These are phyloP conservation scores for Calliphora vomitoria DNA, from an alignment of 2,888 invertebrate genomes.

Conservation along the genomic window DNA sequence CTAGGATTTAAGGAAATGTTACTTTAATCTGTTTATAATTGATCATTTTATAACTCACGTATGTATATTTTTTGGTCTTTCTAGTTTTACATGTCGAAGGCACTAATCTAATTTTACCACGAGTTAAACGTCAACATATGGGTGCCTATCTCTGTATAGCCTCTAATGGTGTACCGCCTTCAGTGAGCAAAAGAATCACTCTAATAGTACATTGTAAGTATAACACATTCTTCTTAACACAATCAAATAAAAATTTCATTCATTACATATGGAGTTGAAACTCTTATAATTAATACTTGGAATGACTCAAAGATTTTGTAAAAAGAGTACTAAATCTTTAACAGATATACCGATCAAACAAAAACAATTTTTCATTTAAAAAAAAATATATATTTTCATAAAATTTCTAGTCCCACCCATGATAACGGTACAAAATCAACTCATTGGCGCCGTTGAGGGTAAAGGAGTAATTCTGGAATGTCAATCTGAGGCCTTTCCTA, in stretches of 20 bases:
- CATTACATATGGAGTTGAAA: no score
- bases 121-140: conserved; percentile 91
- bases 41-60: background rate
- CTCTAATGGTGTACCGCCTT: conserved; percentile 93
- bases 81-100: conserved; percentile 89
- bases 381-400: background rate
- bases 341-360: background rate
- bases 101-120: conserved; percentile 88
- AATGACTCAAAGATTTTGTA: no score
- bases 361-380: background rate
- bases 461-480: conserved; percentile 92
- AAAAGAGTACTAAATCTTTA: no score
- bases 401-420: conserved; percentile 90
- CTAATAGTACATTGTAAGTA: conserved; percentile 92
- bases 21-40: conserved; percentile 15
- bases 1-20: background rate
- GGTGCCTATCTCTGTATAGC: conserved; percentile 93
- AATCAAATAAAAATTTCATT: no score
- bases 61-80: background rate
- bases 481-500: conserved; percentile 93
- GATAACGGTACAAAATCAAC: conserved; percentile 92
- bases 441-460: conserved; percentile 91
- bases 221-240: conserved; percentile 11
- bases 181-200: conserved; percentile 94
- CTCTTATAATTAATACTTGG: no score